Evolutionary conservation across 2,888 invertebrate genomes (phyloP).

Genomic region (Hofmannophila pseudospretella): DNA sequence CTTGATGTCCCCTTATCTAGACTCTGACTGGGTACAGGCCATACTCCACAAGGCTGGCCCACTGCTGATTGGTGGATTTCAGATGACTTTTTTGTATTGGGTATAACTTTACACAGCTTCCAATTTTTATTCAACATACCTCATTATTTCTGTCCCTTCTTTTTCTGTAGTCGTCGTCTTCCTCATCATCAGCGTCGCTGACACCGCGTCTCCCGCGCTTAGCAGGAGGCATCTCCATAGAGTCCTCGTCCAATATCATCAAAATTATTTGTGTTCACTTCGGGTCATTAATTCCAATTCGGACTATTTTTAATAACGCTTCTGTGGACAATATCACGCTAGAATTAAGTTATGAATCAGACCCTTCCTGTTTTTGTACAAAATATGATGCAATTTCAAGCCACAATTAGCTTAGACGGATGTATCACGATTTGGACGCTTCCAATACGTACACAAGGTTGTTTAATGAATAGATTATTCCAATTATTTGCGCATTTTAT

Average conservation of each 20-base stretch:
- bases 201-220: conserved; percentile 61
- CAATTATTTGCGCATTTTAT: neutral
- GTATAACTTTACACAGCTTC: too few species aligned
- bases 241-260: conserved; percentile 60
- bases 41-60: too few species aligned
- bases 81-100: too few species aligned
- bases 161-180: conserved; percentile 84
- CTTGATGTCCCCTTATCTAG: too few species aligned
- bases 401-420: too few species aligned
- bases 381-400: conserved; percentile 1
- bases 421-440: too few species aligned
- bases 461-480: neutral
- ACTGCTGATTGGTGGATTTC: too few species aligned
- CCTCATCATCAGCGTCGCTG: conserved; percentile 82
- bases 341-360: neutral
- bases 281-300: conserved; percentile 7
- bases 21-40: too few species aligned
- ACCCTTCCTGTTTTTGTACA: neutral
- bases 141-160: conserved; percentile 88
- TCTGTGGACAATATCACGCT: neutral
- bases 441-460: neutral
- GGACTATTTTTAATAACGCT: neutral
- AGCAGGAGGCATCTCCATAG: conserved; percentile 56
- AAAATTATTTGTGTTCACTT: conserved; percentile 28
- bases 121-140: too few species aligned